phyloP scores from a whole-genome alignment of 2,113 vertebrate species.

The Periophthalmus modestus region DNA sequence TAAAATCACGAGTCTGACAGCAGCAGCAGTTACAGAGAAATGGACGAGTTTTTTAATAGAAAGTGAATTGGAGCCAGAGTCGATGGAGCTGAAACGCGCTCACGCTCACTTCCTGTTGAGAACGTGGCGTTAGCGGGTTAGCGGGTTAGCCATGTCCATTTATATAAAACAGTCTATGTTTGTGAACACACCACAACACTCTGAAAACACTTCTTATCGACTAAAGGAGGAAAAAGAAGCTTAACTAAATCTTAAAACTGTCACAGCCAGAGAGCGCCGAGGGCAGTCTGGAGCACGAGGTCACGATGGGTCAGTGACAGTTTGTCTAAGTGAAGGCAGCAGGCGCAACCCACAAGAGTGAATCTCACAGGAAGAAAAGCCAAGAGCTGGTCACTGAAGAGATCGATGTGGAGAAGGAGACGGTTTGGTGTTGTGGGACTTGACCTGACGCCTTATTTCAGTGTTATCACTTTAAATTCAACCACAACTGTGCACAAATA shows the following conservation, averaged over 20 bases:
- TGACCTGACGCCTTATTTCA: no score
- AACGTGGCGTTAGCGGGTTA: no score
- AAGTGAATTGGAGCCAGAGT: no score
- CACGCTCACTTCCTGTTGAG: no score
- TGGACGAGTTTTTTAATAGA: no score
- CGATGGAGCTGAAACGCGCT: no score
- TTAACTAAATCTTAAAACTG: not conserved
- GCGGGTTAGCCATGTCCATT: no score
- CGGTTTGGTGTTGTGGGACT: not conserved
- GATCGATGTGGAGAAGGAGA: not conserved
- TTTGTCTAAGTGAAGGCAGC: conserved; percentile 75
- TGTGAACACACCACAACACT: conserved; percentile 37
- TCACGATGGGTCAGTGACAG: not conserved
- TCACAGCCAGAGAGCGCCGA: not conserved
- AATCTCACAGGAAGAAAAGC: not conserved
- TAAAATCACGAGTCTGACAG: no score
- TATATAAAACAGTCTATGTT: no score
- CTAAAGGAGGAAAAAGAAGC: conserved; percentile 10
- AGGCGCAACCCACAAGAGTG: conserved; percentile 69
- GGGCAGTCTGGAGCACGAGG: not conserved
- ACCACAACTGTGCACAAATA: no score
- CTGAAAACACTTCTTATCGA: conserved; percentile 10
- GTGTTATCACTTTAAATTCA: no score
- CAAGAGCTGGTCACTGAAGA: conserved; percentile 59
- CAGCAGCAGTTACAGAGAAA: no score